These are phyloP conservation scores for Chanos chanos DNA, from an alignment of 2,797 vertebrate genomes.

Conservation along the genomic window DNA sequence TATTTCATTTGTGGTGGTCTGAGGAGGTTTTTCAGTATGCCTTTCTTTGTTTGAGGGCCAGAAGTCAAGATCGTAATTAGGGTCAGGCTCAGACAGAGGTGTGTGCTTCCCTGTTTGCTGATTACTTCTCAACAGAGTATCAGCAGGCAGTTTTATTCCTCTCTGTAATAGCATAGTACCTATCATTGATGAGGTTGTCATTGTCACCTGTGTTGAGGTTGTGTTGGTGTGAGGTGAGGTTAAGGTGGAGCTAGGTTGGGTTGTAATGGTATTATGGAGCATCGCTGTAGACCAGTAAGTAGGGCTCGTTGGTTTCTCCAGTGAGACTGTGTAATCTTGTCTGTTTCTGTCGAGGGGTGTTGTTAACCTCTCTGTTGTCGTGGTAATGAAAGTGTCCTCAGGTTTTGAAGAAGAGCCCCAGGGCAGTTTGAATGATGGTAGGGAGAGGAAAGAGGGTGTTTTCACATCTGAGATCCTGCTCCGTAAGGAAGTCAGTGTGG, in stretches of 20 bases:
- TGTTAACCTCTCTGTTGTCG: neutral
- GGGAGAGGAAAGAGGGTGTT: too few species aligned
- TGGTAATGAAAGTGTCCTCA: neutral
- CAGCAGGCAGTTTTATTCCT: constrained; percentile 37
- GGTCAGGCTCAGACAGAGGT: constrained; percentile 46
- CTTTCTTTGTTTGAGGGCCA: constrained; percentile 52
- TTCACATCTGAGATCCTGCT: neutral
- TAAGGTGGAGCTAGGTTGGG: too few species aligned
- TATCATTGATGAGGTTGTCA: constrained; percentile 46
- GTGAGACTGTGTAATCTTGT: constrained; percentile 8
- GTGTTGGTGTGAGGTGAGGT: constrained; percentile 42
- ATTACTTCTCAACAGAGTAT: constrained; percentile 50
- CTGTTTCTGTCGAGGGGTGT: neutral
- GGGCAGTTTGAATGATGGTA: constrained; percentile 2
- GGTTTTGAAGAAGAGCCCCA: neutral
- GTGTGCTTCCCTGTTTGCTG: constrained; percentile 40
- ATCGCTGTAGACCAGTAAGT: constrained; percentile 55
- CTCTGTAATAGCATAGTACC: constrained; percentile 53
- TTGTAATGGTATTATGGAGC: too few species aligned
- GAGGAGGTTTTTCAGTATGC: constrained; percentile 43
- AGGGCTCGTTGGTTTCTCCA: constrained; percentile 32
- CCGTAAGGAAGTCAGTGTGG: neutral
- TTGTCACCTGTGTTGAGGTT: constrained; percentile 38
- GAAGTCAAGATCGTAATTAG: constrained; percentile 49
- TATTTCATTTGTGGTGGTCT: constrained; percentile 32